A percentile compares a stretch with the other conserved stretches of the same genome.
phyloP scores from a whole-genome alignment of 2,888 invertebrate species.

The Caenorhabditis drosophilae region DNA sequence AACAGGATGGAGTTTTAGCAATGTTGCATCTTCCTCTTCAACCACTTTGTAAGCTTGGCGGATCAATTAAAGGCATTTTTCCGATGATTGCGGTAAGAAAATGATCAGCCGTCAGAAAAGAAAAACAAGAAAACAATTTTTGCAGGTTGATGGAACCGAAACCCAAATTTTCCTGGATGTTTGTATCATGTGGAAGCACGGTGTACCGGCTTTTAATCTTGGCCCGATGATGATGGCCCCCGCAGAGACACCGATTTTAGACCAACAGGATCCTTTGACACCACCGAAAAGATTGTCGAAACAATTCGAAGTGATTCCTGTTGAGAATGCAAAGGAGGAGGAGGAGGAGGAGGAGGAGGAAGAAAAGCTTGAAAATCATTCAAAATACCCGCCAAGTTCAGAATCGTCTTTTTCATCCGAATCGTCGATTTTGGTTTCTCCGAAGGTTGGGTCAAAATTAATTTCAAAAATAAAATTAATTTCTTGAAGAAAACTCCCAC shows the following conservation, averaged over 20 bases:
- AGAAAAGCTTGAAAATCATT: not conserved
- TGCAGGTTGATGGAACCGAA: conserved; percentile 4
- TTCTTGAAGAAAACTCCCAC: conserved; percentile 8
- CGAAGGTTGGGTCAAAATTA: not conserved
- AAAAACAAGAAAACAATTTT: too few species aligned
- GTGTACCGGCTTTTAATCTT: conserved; percentile 22
- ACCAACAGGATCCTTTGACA: not conserved
- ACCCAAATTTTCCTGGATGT: conserved; percentile 13
- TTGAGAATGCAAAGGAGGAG: conserved; percentile 3
- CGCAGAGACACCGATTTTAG: not conserved
- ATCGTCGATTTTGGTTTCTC: conserved; percentile 15
- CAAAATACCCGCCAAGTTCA: not conserved
- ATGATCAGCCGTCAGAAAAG: not conserved
- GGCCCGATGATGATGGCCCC: too few species aligned
- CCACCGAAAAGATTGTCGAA: conserved; percentile 22
- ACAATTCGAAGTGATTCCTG: conserved; percentile 33
- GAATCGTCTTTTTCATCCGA: conserved; percentile 11
- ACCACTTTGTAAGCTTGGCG: conserved; percentile 49
- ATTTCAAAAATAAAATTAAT: not conserved
- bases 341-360: not conserved
- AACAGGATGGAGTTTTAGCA: conserved; percentile 39
- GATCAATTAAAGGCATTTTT: conserved; percentile 53
- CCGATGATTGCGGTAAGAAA: conserved; percentile 35
- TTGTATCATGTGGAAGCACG: conserved; percentile 34
- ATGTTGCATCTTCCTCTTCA: conserved; percentile 47